phyloP scores from a whole-genome alignment of 2,113 vertebrate genomes.

The Coptodon rendalli region DNA sequence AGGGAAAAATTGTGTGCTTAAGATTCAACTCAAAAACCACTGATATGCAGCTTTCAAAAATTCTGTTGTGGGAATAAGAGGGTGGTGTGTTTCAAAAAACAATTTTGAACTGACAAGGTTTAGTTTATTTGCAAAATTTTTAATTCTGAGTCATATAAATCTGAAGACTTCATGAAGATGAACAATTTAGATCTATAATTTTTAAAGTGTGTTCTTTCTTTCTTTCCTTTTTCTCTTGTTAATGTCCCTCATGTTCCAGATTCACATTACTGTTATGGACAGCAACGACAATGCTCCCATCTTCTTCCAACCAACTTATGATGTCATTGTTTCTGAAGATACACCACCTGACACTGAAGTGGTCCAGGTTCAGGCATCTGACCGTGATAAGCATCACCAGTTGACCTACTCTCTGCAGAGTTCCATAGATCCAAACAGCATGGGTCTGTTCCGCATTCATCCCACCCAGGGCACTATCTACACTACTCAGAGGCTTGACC shows the following conservation, averaged over 20 bases:
- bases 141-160: neutral
- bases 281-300: slow-evolving; percentile 92
- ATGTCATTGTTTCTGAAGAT: slow-evolving; percentile 89
- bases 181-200: neutral
- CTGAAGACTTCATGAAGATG: neutral
- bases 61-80: neutral
- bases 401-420: slow-evolving; percentile 88
- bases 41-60: neutral
- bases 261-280: slow-evolving; percentile 89
- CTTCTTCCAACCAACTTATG: slow-evolving; percentile 88
- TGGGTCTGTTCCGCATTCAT: slow-evolving; percentile 90
- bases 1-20: neutral
- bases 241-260: slow-evolving; percentile 64
- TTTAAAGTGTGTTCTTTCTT: neutral
- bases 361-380: slow-evolving; percentile 87
- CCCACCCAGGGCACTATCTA: slow-evolving; percentile 81
- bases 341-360: slow-evolving; percentile 87
- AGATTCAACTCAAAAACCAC: neutral
- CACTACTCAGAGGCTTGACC: slow-evolving; percentile 85
- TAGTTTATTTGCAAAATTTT: neutral
- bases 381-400: slow-evolving; percentile 87
- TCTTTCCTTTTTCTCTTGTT: neutral
- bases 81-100: neutral
- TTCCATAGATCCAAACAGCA: slow-evolving; percentile 84
- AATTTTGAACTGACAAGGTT: neutral